These are phyloP conservation scores for Xylocopa sonorina DNA, from an alignment of 1,140 invertebrate genomes.

Conservation along the genomic window DNA sequence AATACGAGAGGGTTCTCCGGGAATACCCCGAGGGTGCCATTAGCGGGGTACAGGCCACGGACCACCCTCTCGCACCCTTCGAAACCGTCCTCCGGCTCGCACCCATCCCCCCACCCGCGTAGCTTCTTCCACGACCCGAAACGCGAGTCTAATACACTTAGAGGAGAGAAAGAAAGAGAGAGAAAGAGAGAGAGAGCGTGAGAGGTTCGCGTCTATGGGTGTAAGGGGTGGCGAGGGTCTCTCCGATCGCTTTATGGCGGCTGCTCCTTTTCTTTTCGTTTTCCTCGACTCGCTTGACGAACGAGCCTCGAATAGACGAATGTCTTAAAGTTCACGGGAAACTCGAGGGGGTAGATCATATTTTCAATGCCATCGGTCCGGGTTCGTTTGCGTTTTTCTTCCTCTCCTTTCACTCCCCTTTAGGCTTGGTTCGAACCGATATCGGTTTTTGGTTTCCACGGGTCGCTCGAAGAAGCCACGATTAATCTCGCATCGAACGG, in stretches of 20 bases:
- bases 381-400: constrained; percentile 26
- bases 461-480: constrained; percentile 25
- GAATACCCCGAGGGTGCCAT: constrained; percentile 81
- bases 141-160: constrained; percentile 77
- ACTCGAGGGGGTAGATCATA: constrained; percentile 55
- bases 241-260: constrained; percentile 65
- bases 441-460: constrained; percentile 36
- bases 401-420: background rate
- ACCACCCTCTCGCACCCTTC: constrained; percentile 66
- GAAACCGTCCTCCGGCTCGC: constrained; percentile 60
- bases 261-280: constrained; percentile 53
- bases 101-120: constrained; percentile 39
- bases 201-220: constrained; percentile 65
- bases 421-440: background rate
- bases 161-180: constrained; percentile 63
- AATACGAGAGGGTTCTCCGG: constrained; percentile 79
- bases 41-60: constrained; percentile 77
- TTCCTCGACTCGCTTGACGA: constrained; percentile 48
- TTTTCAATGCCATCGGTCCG: constrained; percentile 15
- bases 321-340: constrained; percentile 61
- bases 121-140: constrained; percentile 66
- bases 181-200: no score
- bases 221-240: constrained; percentile 55
- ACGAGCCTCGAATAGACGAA: constrained; percentile 55
- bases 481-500: constrained; percentile 41